Evolutionary conservation across 2,113 vertebrate genomes (phyloP), one percentile per base, ranked within the genome.

Genomic region (Lanius collurio): DNA sequence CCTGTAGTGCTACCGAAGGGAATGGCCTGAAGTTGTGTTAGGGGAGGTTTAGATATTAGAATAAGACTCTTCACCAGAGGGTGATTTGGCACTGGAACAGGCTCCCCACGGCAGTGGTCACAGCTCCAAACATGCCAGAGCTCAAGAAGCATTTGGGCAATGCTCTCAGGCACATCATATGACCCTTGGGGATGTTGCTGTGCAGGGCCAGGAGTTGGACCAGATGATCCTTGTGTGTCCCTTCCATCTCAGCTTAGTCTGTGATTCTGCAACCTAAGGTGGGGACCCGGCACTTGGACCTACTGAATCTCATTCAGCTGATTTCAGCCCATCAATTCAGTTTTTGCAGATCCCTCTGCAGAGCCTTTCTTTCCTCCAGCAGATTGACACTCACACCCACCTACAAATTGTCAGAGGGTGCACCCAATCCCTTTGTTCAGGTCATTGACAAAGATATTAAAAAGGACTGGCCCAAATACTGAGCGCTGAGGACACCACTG

Each of bases 121-220:
- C 39, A 46, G 33, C 11, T 2, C 14, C 39, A 27, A 17, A 13
- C 22, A 39, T 27, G 49, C 16, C 27, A 39, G 33, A 73, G 68
- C 2, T 46, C 33, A 44, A 46, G 33, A 27, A 46, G n/a, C 2
- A 18, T 55, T 46, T 73, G n/a, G 12, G 33, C 22, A 74, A 11
- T 0, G 2, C 50, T 49, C 13, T 41, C 30, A n/a, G 13, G 42
- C 42, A n/a, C 30, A 24, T 1, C 1, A 6, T 65, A 15, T 41
- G 42, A 24, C 15, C 23, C 15, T 19, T 80, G n/a, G 6, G 15
- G 10, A 20, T 62, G 13, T 7, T 41, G 3, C 2, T 24, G 10
- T 49, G 9, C 0, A 0, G 35, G 24, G 10, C 7, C 26, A 35
- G 52, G 44, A 17, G 31, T 0, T 49, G 62, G 31, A 35, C 31